Conservation (phyloP, 2,113 vertebrate species). For the rat (Rattus norvegicus) region DNA sequence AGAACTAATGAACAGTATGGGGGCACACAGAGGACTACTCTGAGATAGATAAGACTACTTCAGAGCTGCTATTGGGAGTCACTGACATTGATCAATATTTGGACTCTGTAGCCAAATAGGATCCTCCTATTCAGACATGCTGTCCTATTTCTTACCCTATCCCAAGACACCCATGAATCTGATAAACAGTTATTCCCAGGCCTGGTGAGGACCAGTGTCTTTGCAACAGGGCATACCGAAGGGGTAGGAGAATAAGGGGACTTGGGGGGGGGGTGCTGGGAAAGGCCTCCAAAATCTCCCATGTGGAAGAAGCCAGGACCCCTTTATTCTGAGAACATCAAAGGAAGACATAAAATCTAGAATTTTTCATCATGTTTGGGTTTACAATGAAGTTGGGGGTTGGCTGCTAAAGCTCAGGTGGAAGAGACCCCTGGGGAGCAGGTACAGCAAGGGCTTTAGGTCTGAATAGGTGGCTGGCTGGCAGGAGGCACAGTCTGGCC, state of each 20-base stretch:
- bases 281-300: background rate
- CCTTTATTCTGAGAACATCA: constrained; percentile 59
- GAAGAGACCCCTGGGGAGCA: background rate
- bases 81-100: background rate
- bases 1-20: background rate
- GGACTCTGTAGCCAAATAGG: constrained; percentile 10
- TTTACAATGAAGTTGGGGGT: constrained; percentile 44
- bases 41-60: background rate
- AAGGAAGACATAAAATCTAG: constrained; percentile 32
- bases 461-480: constrained; percentile 5
- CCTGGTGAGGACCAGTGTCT: background rate
- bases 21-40: background rate
- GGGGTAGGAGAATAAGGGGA: background rate
- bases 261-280: background rate
- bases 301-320: background rate
- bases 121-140: background rate
- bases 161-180: background rate
- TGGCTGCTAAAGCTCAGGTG: constrained; percentile 17
- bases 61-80: constrained; percentile 43
- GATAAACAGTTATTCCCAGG: background rate
- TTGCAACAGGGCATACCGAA: background rate
- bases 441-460: background rate
- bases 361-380: constrained; percentile 73
- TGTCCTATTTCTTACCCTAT: background rate
- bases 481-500: background rate